Conservation (phyloP, 2,888 invertebrate species). For the Eudemis profundana region DNA sequence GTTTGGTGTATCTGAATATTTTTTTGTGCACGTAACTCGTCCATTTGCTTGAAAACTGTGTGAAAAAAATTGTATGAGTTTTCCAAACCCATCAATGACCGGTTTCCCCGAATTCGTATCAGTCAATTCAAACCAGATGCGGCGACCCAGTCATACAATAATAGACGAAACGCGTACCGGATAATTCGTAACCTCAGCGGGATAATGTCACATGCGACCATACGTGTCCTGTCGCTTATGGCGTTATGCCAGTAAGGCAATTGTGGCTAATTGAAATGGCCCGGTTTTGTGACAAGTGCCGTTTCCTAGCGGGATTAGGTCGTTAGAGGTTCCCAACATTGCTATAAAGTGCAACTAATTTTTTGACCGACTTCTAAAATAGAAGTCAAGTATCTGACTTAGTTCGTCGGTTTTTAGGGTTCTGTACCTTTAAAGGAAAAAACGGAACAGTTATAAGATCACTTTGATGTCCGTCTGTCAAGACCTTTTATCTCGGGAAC, state of each 20-base stretch:
- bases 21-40: too few relatives aligned
- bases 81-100: neutral
- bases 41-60: too few relatives aligned
- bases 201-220: neutral
- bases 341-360: neutral
- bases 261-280: constrained; percentile 32
- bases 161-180: constrained; percentile 16
- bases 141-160: constrained; percentile 16
- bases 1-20: too few relatives aligned
- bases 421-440: too few relatives aligned
- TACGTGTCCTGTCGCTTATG: neutral
- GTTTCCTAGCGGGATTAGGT: constrained; percentile 31
- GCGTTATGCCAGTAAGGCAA: neutral
- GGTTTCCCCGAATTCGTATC: constrained; percentile 5
- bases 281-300: constrained; percentile 16
- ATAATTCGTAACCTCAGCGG: neutral
- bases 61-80: too few relatives aligned
- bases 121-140: constrained; percentile 17
- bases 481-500: too few relatives aligned
- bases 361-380: too few relatives aligned
- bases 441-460: too few relatives aligned
- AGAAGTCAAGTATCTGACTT: too few relatives aligned
- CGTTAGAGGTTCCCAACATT: neutral
- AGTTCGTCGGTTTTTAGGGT: too few relatives aligned
- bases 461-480: too few relatives aligned